Base-by-base conservation (phyloP, 2,888 invertebrate genomes). In the Monoplex corrugatus region DNA sequence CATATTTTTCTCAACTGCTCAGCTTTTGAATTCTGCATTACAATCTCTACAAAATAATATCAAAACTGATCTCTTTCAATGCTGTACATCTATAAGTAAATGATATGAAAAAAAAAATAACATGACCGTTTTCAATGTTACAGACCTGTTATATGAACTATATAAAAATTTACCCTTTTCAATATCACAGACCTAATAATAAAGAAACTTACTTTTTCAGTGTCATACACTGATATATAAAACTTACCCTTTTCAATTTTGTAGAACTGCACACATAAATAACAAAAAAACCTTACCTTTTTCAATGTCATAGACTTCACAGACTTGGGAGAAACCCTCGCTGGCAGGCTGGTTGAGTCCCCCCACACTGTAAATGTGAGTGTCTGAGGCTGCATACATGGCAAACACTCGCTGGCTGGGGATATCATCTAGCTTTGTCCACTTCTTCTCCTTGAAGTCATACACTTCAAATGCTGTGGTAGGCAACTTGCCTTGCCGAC, bases 401-500 rank as follows among this genome's bases (percentile, higher is more conserved):
- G 95, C 94, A 93, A 96, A 96, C 45, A 96, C 95, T 50, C 95
- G 92, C 90, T 94, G 95, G 89, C 93, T 93, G 0, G 95, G 95
- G 80, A 96, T 93, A 84, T 95, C 92, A 10, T 94, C 93, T 75
- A 95, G 90, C 83, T 91, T 90, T 23, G 91, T 89, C 96, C 96
- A 96, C 87, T 94, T 95, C 80, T 93, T 91, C 45, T 91, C 91
- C 8, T 89, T 88, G 90, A 96, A 95, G 91, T 95, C 95, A 92
- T 92, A 95, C 68, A 94, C 94, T 91, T 96, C 96, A 90, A 95
- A 94, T 0, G 95, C 95, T 78, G 92, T 89, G 43, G 93, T 93
- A 13, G 96, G 95, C 43, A 93, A 89, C 90, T 95, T 95, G 6
- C 95, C 95, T 90, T 95, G 94, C 88, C 96, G 91, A 19, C 96